A percentile compares a stretch with the other conserved stretches of the same genome.
phyloP scores from a whole-genome alignment of 35 echinoderm and acorn worm genomes.

The Patiria miniata region DNA sequence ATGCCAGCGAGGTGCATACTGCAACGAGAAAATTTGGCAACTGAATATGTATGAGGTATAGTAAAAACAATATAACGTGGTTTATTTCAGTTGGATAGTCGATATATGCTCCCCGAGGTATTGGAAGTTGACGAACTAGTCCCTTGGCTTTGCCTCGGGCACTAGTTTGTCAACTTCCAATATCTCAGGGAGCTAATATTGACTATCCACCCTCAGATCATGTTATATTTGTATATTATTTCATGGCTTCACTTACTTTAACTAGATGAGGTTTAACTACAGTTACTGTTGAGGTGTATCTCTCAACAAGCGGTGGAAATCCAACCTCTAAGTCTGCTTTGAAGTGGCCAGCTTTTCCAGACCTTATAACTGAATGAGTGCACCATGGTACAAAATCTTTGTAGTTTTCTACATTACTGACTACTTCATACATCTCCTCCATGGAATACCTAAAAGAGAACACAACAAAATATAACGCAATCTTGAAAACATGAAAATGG shows the following conservation, averaged over 20 bases:
- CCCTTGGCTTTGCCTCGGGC: no score
- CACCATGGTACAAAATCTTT: constrained; percentile 98
- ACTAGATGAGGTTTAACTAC: constrained; percentile 92
- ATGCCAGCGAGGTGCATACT: no score
- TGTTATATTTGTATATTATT: no score
- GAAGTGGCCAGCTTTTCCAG: constrained; percentile 84
- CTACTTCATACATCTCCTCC: constrained; percentile 96
- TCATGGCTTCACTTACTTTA: constrained; percentile 60
- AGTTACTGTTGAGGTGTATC: constrained; percentile 89
- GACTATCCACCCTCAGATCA: no score
- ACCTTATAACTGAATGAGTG: constrained; percentile 68
- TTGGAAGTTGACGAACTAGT: no score
- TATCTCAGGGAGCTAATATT: no score
- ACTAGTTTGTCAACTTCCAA: no score
- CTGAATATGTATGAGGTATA: no score
- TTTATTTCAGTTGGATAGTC: constrained; percentile 86
- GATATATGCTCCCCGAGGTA: constrained; percentile 86
- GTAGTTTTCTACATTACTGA: constrained; percentile 93
- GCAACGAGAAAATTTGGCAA: no score
- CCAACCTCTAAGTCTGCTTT: constrained; percentile 92
- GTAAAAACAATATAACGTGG: constrained; percentile 80
- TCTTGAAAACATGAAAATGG: not conserved
- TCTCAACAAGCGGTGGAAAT: constrained; percentile 83
- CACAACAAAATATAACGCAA: not conserved
- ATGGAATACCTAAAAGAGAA: constrained; percentile 77